Evolutionary conservation across 2,797 vertebrate species (phyloP).

Genomic region (Graptemys geographica): DNA sequence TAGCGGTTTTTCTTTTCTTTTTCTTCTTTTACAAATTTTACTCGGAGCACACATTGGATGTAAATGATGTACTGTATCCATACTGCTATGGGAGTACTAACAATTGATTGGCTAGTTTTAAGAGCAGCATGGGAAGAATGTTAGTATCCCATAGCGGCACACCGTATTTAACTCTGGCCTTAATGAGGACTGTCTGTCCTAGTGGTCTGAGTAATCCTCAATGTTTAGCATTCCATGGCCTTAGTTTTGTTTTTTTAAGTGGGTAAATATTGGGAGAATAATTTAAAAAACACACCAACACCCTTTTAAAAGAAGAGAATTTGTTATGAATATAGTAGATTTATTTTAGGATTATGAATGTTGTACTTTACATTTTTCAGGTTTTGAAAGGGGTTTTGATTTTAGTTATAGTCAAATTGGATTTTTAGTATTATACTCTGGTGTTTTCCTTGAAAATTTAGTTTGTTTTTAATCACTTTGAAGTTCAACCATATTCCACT

Average conservation of each 20-base stretch:
- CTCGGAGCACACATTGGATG: conserved; percentile 56
- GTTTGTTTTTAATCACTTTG: background rate
- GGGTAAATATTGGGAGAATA: background rate
- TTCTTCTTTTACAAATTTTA: conserved; percentile 49
- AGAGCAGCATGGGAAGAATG: conserved; percentile 66
- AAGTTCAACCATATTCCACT: background rate
- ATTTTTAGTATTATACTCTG: background rate
- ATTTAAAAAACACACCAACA: background rate
- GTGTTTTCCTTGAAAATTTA: background rate
- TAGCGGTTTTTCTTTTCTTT: conserved; percentile 58
- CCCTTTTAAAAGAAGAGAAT: background rate
- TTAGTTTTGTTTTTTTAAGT: background rate
- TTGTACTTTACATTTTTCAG: background rate
- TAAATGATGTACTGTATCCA: conserved; percentile 61
- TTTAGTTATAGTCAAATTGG: background rate
- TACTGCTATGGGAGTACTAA: conserved; percentile 64
- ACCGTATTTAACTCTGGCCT: conserved; percentile 72
- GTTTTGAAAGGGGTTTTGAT: background rate
- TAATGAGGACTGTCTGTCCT: conserved; percentile 69
- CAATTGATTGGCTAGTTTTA: conserved; percentile 74
- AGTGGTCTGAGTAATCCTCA: conserved; percentile 53
- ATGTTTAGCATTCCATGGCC: background rate
- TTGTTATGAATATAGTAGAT: background rate
- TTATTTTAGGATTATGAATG: background rate
- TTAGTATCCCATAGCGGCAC: conserved; percentile 57